phyloP scores from a whole-genome alignment of 2,888 invertebrate genomes.

The Hypselothyrea guttata region DNA sequence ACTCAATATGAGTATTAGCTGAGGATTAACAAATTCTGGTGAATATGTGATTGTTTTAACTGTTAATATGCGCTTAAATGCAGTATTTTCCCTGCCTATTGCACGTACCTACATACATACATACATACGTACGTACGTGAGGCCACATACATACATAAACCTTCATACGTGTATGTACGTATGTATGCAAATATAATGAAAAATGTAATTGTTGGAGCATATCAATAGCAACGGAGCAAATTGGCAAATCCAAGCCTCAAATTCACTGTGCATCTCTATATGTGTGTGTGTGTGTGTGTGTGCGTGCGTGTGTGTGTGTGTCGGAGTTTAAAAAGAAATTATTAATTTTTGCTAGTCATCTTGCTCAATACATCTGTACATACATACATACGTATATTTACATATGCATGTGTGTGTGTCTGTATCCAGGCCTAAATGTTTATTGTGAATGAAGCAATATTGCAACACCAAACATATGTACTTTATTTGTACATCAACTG shows the following conservation, averaged over 20 bases:
- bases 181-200: neutral
- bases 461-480: neutral
- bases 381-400: neutral
- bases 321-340: too few species aligned
- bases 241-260: too few species aligned
- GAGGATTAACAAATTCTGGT: neutral
- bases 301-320: too few species aligned
- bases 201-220: too few species aligned
- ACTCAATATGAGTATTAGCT: neutral
- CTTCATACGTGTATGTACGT: neutral
- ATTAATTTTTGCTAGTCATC: too few species aligned
- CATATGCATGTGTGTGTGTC: neutral
- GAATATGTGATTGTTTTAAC: too few species aligned
- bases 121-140: slow-evolving; percentile 8
- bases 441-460: too few species aligned
- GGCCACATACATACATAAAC: slow-evolving; percentile 5
- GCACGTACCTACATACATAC: slow-evolving; percentile 8
- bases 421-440: neutral
- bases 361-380: neutral
- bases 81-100: slow-evolving; percentile 1
- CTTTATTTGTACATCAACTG: neutral
- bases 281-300: too few species aligned
- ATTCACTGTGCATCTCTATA: too few species aligned
- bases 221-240: too few species aligned
- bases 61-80: neutral